Percentiles rank a stretch among this genome's conserved stretches.
These are phyloP conservation scores for Horisme vitalbata DNA, from an alignment of 2,888 invertebrate genomes.

Conservation along the genomic window DNA sequence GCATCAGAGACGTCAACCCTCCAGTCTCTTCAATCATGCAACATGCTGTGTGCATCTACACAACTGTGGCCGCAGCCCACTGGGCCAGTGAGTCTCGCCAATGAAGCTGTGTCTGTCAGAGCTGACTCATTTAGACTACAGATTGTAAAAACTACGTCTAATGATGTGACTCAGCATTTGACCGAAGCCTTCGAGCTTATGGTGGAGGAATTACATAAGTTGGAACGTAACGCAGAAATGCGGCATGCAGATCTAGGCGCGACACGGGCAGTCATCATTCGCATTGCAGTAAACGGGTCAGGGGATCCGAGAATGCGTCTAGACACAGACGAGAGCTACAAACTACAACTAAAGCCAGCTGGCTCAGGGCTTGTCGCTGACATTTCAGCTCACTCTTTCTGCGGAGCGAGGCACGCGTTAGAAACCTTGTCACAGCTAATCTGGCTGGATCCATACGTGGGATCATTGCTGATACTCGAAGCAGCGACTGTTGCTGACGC, in stretches of 20 bases:
- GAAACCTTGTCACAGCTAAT: conserved; percentile 91
- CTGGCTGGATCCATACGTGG: conserved; percentile 88
- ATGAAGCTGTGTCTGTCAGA: conserved; percentile 84
- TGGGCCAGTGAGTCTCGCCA: conserved; percentile 86
- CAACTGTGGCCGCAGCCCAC: conserved; percentile 93
- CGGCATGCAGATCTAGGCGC: conserved; percentile 51
- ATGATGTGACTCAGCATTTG: conserved; percentile 64
- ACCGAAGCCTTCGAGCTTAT: conserved; percentile 77
- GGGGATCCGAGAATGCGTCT: conserved; percentile 83
- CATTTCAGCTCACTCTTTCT: conserved; percentile 86
- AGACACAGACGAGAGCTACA: conserved; percentile 89
- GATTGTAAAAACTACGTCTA: conserved; percentile 60
- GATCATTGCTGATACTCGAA: conserved; percentile 84
- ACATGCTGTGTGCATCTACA: conserved; percentile 89
- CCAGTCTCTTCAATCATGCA: conserved; percentile 88
- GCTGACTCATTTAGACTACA: conserved; percentile 77
- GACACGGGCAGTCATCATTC: conserved; percentile 69
- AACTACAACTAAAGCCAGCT: conserved; percentile 80
- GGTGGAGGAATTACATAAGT: conserved; percentile 71
- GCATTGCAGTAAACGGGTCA: conserved; percentile 80
- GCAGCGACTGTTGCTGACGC: conserved; percentile 88
- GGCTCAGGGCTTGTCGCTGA: conserved; percentile 81
- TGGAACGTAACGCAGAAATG: conserved; percentile 65
- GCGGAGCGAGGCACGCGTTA: conserved; percentile 90
- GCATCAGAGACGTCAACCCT: conserved; percentile 64